A percentile compares a stretch with the other conserved stretches of the same genome.
Conservation (phyloP, 2,113 vertebrate genomes). For the Marmota flaviventris region DNA sequence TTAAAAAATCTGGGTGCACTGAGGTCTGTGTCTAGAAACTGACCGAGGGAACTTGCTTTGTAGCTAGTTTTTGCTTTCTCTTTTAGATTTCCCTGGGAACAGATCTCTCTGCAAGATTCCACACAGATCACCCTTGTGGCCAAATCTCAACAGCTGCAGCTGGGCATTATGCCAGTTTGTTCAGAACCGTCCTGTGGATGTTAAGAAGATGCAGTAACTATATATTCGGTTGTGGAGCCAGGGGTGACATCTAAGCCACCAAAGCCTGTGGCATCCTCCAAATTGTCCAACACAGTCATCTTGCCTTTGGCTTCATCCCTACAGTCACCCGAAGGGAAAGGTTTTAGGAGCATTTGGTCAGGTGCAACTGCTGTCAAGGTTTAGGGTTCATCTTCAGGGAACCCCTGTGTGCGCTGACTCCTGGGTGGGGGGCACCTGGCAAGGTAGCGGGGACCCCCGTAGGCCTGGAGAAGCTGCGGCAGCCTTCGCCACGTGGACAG, state of each 20-base stretch:
- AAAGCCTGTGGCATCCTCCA: background rate
- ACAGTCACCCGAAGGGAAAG: background rate
- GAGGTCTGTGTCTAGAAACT: background rate
- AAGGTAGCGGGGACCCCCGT: conserved; percentile 83
- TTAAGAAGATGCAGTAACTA: background rate
- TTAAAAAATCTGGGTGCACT: background rate
- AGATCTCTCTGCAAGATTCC: background rate
- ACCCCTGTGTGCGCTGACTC: conserved; percentile 71
- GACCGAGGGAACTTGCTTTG: background rate
- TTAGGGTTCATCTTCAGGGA: conserved; percentile 74
- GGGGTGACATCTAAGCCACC: background rate
- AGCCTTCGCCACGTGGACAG: conserved; percentile 91
- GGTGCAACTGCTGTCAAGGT: background rate
- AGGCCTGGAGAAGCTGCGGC: conserved; percentile 88
- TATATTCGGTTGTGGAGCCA: background rate
- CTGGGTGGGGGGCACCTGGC: background rate
- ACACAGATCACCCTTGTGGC: background rate
- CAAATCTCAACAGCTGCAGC: background rate
- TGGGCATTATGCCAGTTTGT: background rate
- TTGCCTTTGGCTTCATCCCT: background rate
- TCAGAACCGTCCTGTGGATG: background rate
- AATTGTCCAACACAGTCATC: background rate
- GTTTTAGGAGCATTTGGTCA: conserved; percentile 11
- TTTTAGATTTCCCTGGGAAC: background rate
- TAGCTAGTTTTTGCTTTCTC: background rate